Evolutionary conservation across 2,888 invertebrate species (phyloP), one percentile per base, ranked within the genome.

Genomic region (Leptarthrus brevirostris): DNA sequence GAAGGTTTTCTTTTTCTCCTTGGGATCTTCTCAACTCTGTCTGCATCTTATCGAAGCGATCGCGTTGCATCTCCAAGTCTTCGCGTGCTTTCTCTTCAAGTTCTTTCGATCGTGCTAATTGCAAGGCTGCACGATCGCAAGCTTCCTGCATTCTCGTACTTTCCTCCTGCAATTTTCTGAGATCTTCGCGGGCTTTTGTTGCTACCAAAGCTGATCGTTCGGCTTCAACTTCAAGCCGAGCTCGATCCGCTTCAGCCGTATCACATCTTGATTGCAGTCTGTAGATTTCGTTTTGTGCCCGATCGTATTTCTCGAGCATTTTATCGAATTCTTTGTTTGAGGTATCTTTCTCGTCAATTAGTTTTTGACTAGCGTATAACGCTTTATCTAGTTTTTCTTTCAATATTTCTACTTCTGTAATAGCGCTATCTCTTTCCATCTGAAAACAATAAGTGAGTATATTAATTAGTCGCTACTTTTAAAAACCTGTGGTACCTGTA

Each of bases 281-380:
- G 84, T 94, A 95, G 74, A 94, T 90, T 85, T 96, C 96, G 79
- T 93, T 94, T 84, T 96, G 96, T 18, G 93, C 91, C 82, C 96
- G 94, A 86, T 95, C 95, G 85, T 94, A 94, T 88, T 96, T 95
- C 86, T 96, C 96, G 80, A 95, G 88, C 88, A 96, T 90, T 86
- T 95, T 94, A 83, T 96, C 95, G 83, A 94, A 93, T 86, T 96
- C 96, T 86, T 94, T 94, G 87, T 94, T 93, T 79, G 93, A 91
- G 70, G 89, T 91, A 80, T 96, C 96, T 80, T 94, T 92, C 81
- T 96, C 96, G 81, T 96, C 96, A 78, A 93, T 88, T 22, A 93
- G 90, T 85, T 95, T 95, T 82, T 92, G 93, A 77, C 93, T 88
- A 26, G 92, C 89, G 80, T 93, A 91, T 76, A 95, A 89, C 30